Conservation (phyloP, 2,888 invertebrate species). For the Beris chalybata region DNA sequence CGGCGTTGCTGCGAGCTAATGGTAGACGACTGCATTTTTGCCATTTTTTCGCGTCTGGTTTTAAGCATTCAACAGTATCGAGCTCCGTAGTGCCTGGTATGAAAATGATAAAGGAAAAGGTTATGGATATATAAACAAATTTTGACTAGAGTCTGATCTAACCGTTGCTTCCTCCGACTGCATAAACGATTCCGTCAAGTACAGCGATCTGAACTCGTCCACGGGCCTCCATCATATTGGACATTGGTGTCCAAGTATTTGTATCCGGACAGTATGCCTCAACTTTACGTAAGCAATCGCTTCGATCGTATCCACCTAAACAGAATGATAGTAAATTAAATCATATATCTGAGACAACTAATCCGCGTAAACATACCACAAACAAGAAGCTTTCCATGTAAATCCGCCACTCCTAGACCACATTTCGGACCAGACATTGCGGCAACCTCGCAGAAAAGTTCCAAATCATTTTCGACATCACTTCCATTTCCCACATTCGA, state of each 20-base stretch:
- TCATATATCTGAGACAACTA: slow-evolving; percentile 29
- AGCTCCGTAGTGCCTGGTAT: slow-evolving; percentile 65
- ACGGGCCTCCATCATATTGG: slow-evolving; percentile 73
- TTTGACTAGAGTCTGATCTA: neutral
- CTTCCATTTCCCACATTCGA: slow-evolving; percentile 12
- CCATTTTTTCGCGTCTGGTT: slow-evolving; percentile 59
- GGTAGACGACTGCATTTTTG: slow-evolving; percentile 60
- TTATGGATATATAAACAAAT: too few species aligned
- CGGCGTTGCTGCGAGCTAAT: slow-evolving; percentile 69
- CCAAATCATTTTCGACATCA: slow-evolving; percentile 54
- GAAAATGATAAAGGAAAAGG: neutral
- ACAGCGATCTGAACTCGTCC: slow-evolving; percentile 79
- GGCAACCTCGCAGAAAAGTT: slow-evolving; percentile 62
- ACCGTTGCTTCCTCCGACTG: slow-evolving; percentile 82
- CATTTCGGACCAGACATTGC: slow-evolving; percentile 71
- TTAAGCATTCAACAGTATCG: slow-evolving; percentile 64
- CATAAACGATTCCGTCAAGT: slow-evolving; percentile 70
- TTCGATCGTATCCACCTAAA: slow-evolving; percentile 74
- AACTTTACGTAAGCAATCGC: slow-evolving; percentile 75
- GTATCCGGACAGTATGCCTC: slow-evolving; percentile 72
- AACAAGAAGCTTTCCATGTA: slow-evolving; percentile 71
- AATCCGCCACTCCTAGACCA: slow-evolving; percentile 73
- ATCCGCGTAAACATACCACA: slow-evolving; percentile 60
- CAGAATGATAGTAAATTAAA: neutral
- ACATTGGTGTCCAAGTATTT: slow-evolving; percentile 70